phyloP scores from a whole-genome alignment of 2,797 vertebrate genomes.

The Ataeniobius toweri region DNA sequence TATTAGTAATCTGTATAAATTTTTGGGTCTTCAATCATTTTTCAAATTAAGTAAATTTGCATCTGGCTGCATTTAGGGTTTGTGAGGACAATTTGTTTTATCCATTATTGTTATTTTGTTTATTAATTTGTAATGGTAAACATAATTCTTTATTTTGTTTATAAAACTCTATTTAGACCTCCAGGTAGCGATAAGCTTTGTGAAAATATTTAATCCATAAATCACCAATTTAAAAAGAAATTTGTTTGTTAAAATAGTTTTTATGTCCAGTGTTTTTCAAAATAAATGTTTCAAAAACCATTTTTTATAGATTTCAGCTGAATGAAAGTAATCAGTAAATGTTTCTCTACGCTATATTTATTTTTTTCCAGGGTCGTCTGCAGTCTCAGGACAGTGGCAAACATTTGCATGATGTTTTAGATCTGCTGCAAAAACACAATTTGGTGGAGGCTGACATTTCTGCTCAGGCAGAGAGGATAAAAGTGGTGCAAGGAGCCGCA shows the following conservation, averaged over 20 bases:
- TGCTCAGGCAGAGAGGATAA: slow-evolving; percentile 91
- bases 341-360: not conserved
- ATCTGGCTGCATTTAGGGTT: not conserved
- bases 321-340: not conserved
- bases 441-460: slow-evolving; percentile 94
- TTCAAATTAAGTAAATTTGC: too few species aligned
- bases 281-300: not conserved
- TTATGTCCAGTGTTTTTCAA: not conserved
- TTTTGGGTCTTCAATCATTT: too few species aligned
- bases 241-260: not conserved
- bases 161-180: not conserved
- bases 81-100: not conserved
- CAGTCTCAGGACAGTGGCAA: slow-evolving; percentile 93
- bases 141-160: not conserved
- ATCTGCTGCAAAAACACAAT: slow-evolving; percentile 91
- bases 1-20: not conserved
- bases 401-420: slow-evolving; percentile 92
- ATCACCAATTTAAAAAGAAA: not conserved
- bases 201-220: not conserved
- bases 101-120: not conserved
- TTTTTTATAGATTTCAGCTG: not conserved
- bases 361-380: slow-evolving; percentile 83
- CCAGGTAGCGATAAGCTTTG: not conserved
- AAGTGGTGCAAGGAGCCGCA: slow-evolving; percentile 83
- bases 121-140: not conserved